Conservation (phyloP, 1,140 invertebrate genomes). For the Frieseomelitta varia region DNA sequence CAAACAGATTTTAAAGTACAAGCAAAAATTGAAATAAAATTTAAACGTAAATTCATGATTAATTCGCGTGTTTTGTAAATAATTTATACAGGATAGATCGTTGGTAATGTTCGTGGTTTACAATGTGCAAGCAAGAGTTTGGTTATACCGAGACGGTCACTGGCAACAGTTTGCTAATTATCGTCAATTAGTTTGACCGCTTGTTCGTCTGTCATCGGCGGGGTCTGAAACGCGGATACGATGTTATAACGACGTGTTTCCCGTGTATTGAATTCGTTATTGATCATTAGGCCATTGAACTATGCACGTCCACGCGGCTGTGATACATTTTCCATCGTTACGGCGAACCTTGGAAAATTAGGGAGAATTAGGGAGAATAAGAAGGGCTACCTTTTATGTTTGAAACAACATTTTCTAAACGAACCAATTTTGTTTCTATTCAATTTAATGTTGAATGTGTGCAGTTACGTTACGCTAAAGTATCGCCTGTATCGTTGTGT, state of each 20-base stretch:
- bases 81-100: not conserved
- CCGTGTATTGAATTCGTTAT: constrained; percentile 22
- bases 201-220: constrained; percentile 11
- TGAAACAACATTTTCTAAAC: not conserved
- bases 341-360: not conserved
- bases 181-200: constrained; percentile 44
- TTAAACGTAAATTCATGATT: no score
- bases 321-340: not conserved
- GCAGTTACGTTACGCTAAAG: not conserved
- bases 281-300: constrained; percentile 19
- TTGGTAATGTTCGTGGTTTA: constrained; percentile 11
- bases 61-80: not conserved
- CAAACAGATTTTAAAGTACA: no score
- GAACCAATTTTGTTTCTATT: not conserved
- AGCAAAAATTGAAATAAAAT: no score
- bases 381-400: no score
- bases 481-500: not conserved
- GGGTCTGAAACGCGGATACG: constrained; percentile 11
- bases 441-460: not conserved
- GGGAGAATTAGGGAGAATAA: no score
- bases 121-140: constrained; percentile 4
- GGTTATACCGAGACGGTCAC: not conserved
- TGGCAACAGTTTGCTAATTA: constrained; percentile 51
- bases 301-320: not conserved
- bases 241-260: constrained; percentile 35